Evolutionary conservation across 2,797 vertebrate genomes (phyloP), one percentile per base, ranked within the genome.

Genomic region (Atherinosoma microstoma): DNA sequence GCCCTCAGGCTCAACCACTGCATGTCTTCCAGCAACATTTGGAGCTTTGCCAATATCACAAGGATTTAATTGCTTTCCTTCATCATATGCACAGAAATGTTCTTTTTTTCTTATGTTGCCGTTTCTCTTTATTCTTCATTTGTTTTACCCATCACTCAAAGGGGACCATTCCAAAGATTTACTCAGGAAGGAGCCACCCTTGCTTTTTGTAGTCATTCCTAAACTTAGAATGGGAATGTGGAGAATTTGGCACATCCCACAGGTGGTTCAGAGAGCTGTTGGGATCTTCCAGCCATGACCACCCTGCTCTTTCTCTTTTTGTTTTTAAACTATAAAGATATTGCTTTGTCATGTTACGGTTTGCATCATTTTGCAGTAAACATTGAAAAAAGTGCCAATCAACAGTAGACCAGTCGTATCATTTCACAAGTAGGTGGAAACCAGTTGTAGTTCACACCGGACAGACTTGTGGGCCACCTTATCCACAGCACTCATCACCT

Each of bases 351-450:
- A 56, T 67, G 42, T 73, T 76, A 64, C 45, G 71, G 36, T 85
- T 79, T 84, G 65, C 76, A 77, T 85, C 9, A 59, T 67, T 76
- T 64, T 42, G 32, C 27, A 91, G 42, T 77, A 64, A 73, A 77
- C n/a, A 40, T 73, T 78, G 74, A 73, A 71, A 77, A 64, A 79
- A 70, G 93, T 94, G 94, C 93, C 94, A 95, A 93, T 54, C 58
- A 51, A 73, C 59, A 84, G 64, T 78, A 76, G 83, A 73, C 69
- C 58, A 79, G 71, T 80, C 74, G 83, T 64, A 53, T 84, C 73
- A 69, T 86, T 82, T 84, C 73, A 78, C 54, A 62, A 58, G 30
- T 59, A 61, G 60, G 36, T 76, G 68, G 78, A 58, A 69, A 79
- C 58, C n/a, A 42, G 30, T 80, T 69, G 78, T 67, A 71, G 67